Evolutionary conservation across 2,797 vertebrate genomes (phyloP), one percentile per base, ranked within the genome.

Genomic region (Lacerta agilis): DNA sequence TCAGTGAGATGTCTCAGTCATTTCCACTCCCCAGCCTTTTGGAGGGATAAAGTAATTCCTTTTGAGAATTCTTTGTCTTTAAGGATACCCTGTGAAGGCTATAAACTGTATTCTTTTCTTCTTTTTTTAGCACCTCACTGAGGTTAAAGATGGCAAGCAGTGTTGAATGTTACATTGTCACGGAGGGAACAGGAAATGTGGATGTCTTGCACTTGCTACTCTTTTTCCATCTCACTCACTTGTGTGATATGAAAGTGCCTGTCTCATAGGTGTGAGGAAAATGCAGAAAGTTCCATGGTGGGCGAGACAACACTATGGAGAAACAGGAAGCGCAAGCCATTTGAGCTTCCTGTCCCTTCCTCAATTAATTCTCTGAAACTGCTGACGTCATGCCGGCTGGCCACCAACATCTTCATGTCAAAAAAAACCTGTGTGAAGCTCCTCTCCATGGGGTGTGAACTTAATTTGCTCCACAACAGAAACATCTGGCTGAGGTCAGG

Each of bases 401-500:
- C 89, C 91, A 91, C 77, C 2, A 2, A 86, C 0, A 0, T 64
- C 11, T 79, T 90, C 77, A 84, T 84, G 82, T 86, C 86, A 89
- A 93, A 90, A 87, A 55, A 55, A 33, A 33, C 33, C 73, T 0
- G 0, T 89, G 86, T 69, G 88, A 90, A 91, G 88, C 49, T 92
- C 93, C 87, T 92, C 89, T 84, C 0, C 0, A 18, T 38, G 9
- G 79, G 91, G 92, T 89, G 92, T 92, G 93, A 94, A 93, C 90
- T 92, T 91, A 93, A 93, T 91, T 91, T 91, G n/a, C 89, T 95
- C 86, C 91, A 92, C 91, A 95, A 92, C 85, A 95, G 92, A 93
- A 95, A 95, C 94, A 95, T 95, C 92, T 95, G 95, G 91, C 91
- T 90, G 90, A 82, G 91, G 92, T 93, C 92, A 94, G 95, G 95